Percentiles rank a stretch among this genome's conserved stretches.
phyloP scores from a whole-genome alignment of 2,113 vertebrate genomes.

The Corythornis madagascariensis region DNA sequence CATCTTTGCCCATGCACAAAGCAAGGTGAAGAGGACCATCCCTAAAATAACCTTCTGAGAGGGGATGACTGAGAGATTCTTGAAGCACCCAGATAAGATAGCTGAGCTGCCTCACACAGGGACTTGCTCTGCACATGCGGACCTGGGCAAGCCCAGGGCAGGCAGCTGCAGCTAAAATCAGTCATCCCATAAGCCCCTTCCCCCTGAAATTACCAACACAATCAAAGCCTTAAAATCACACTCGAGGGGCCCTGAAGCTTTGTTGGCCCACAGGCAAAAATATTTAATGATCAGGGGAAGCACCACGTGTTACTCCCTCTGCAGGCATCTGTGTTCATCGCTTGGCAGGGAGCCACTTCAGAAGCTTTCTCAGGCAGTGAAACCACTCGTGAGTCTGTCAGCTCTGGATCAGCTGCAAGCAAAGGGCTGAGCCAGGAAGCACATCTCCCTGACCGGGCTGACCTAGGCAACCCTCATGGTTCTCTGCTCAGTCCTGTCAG shows the following conservation, averaged over 20 bases:
- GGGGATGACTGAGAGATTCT: not conserved
- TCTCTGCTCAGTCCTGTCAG: not conserved
- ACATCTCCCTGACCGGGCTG: not conserved
- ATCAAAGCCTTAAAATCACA: not conserved
- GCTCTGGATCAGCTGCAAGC: not conserved
- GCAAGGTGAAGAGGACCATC: not conserved
- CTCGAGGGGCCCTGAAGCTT: not conserved
- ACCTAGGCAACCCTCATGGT: not conserved
- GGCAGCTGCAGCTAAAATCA: not conserved
- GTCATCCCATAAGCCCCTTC: not conserved
- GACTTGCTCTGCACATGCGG: not conserved
- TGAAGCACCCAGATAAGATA: not conserved
- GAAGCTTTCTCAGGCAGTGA: constrained; percentile 2
- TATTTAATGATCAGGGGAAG: not conserved
- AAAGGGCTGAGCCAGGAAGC: not conserved
- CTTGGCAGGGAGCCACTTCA: not conserved
- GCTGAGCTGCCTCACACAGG: not conserved
- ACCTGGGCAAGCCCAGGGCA: not conserved
- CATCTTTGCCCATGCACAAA: fast-evolving
- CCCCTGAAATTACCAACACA: fast-evolving
- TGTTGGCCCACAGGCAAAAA: not conserved
- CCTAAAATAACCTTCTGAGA: not conserved
- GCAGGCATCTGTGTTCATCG: fast-evolving
- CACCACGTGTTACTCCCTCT: not conserved
- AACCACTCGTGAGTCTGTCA: not conserved